A percentile compares a stretch with the other conserved stretches of the same genome.
Conservation (phyloP, 2,113 vertebrate species). For the Gasterosteus aculeatus region DNA sequence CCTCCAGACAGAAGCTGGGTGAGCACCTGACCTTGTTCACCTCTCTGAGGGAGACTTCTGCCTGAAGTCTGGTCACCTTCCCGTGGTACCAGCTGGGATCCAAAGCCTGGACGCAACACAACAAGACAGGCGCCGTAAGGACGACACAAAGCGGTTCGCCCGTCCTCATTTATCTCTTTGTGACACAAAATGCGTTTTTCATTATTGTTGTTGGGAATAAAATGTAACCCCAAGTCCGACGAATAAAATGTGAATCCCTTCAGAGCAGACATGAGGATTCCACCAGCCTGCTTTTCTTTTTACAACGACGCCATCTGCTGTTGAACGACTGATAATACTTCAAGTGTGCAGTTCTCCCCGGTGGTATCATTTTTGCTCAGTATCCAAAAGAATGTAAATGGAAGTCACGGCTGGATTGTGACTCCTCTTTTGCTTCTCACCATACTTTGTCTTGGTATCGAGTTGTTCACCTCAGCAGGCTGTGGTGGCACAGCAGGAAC, state of each 20-base stretch:
- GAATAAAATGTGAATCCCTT: conserved; percentile 21
- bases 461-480: not conserved
- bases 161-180: not conserved
- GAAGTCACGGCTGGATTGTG: not conserved
- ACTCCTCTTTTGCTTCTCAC: not conserved
- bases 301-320: conserved; percentile 64
- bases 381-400: not conserved
- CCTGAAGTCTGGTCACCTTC: conserved; percentile 81
- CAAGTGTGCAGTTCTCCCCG: not conserved
- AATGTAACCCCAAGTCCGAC: not conserved
- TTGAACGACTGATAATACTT: conserved; percentile 1
- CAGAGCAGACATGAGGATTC: not conserved
- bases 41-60: conserved; percentile 84
- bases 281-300: not conserved
- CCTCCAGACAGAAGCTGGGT: not conserved
- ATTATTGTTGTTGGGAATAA: not conserved
- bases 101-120: conserved; percentile 61
- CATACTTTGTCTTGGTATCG: not conserved
- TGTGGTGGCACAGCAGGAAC: not conserved
- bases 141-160: not conserved
- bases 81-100: conserved; percentile 85
- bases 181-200: not conserved
- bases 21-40: conserved; percentile 85
- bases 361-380: not conserved
- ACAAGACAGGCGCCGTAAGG: conserved; percentile 24